Evolutionary conservation across 2,113 vertebrate species (phyloP).

Genomic region (Nerophis ophidion): DNA sequence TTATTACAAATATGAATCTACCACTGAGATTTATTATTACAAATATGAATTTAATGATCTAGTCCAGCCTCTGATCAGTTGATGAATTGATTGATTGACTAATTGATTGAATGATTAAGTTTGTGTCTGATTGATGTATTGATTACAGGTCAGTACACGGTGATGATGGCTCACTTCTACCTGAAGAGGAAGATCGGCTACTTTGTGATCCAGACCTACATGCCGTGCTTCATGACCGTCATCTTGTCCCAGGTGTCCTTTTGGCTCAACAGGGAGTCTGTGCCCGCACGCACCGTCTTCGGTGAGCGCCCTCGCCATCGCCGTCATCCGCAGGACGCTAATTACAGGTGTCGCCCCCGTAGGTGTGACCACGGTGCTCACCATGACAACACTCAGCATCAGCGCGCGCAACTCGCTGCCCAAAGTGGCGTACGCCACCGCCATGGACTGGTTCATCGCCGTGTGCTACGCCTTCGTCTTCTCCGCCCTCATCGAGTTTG

Average conservation of each 20-base stretch:
- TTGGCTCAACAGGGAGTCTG: constrained; percentile 96
- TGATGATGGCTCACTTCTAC: constrained; percentile 96
- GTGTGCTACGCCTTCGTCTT: constrained; percentile 98
- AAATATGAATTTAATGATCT: neutral
- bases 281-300: constrained; percentile 93
- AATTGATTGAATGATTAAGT: too few relatives aligned
- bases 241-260: constrained; percentile 96
- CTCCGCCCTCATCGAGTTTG: constrained; percentile 95
- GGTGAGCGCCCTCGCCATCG: constrained; percentile 69
- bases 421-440: constrained; percentile 95
- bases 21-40: too few relatives aligned
- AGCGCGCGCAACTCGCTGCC: constrained; percentile 95
- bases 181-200: constrained; percentile 98
- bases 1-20: too few relatives aligned
- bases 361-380: constrained; percentile 97
- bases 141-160: constrained; percentile 85
- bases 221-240: constrained; percentile 98
- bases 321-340: neutral
- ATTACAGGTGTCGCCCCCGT: neutral
- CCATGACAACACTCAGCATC: constrained; percentile 98
- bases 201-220: constrained; percentile 97
- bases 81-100: neutral
- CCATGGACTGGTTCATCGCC: constrained; percentile 99
- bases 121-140: too few relatives aligned
- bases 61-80: neutral